phyloP scores from a whole-genome alignment of 2,113 vertebrate species.

The Vulpes ferrilata region DNA sequence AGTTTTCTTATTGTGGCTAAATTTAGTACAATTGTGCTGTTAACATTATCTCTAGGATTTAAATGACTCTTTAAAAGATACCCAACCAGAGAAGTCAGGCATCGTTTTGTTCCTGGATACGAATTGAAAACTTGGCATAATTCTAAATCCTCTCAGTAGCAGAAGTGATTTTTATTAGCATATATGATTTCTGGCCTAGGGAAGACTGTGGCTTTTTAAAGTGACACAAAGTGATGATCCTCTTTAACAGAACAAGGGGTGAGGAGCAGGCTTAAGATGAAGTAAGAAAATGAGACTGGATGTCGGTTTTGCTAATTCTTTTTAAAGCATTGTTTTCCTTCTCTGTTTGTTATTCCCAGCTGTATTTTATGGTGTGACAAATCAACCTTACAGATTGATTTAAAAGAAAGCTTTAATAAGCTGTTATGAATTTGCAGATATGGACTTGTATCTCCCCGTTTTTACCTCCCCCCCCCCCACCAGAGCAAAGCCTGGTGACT shows the following conservation, averaged over 20 bases:
- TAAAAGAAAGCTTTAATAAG: not conserved
- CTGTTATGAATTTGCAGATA: not conserved
- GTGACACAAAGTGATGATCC: not conserved
- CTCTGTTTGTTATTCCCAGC: not conserved
- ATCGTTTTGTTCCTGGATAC: not conserved
- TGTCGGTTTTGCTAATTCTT: not conserved
- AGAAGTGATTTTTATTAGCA: slow-evolving; percentile 18
- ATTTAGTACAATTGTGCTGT: not conserved
- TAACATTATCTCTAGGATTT: not conserved
- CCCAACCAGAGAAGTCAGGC: not conserved
- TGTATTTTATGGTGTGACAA: not conserved
- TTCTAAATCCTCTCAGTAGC: slow-evolving; percentile 23
- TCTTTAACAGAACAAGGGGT: not conserved
- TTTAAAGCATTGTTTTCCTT: not conserved
- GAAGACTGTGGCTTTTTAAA: not conserved
- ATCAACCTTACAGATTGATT: not conserved
- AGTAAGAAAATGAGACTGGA: not conserved
- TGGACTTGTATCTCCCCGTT: not conserved
- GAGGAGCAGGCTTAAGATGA: not conserved
- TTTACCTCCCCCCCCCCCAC: not conserved
- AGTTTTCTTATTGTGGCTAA: not conserved
- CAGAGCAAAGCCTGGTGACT: not conserved
- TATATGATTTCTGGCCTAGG: not conserved
- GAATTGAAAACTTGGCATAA: not conserved
- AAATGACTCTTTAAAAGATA: not conserved